Base-by-base conservation (phyloP, 2,113 vertebrate species). In the Indicator maculatus region DNA sequence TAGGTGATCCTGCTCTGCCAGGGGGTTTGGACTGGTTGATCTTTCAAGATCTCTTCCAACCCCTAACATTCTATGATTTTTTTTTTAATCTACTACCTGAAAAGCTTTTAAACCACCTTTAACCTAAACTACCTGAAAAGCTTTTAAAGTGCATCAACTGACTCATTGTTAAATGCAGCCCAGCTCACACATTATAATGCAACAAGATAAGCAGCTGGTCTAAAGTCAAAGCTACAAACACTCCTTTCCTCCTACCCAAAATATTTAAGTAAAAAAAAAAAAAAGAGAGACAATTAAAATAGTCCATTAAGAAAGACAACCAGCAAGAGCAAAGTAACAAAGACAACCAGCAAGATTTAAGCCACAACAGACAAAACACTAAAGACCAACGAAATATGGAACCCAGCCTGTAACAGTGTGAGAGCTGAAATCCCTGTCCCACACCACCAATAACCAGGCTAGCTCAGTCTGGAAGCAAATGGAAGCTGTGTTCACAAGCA, bases 341-440 rank as follows among this genome's bases (percentile, higher is more conserved):
- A 96, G 58, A 69, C 30, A 67, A 72, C 33, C 11, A 76, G 41
- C 26, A 71, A 92, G 78, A 93, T 82, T 80, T 96, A 95, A 91
- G 83, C 31, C 81, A 76, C 56, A 83, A 33, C 19, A 75, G 61
- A 88, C 61, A 44, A n/a, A 86, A 88, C 50, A 73, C 64, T 72
- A 93, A 93, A 95, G 39, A 45, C n/a, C 38, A 91, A 11, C 61
- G 89, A 92, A 89, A 83, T 52, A 86, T 61, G 60, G 82, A 92
- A 84, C 72, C 56, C 31, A 74, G 60, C 15, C 36, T 36, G 36
- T 36, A 36, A 36, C 36, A 36, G 36, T 36, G 36, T 36, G 36
- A 36, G 36, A 36, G 36, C 36, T 36, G 36, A 36, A 36, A 36
- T 36, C 36, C 36, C 36, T 8, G 7, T 36, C 36, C 36, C 36